Percentiles rank a stretch among this genome's conserved stretches.
phyloP scores from a whole-genome alignment of 1,140 invertebrate species.

The Lanistes nyassanus region DNA sequence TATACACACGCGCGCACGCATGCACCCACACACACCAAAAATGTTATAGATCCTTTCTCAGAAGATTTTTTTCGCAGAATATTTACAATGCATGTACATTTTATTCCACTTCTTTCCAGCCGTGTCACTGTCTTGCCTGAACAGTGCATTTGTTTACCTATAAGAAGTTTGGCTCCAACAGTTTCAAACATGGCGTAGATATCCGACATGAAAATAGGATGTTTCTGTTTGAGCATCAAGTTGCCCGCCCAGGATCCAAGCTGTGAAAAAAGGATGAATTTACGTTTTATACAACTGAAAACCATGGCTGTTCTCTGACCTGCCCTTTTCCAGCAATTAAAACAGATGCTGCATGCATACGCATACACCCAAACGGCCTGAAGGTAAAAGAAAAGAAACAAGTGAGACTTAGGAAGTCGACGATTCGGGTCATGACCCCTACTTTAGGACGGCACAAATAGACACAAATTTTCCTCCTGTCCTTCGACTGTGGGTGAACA shows the following conservation, averaged over 20 bases:
- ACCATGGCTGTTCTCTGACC: no score
- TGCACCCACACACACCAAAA: not conserved
- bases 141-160: slow-evolving; percentile 49
- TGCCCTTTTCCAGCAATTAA: no score
- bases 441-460: no score
- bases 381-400: no score
- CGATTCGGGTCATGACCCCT: no score
- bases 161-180: slow-evolving; percentile 73
- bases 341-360: no score
- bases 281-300: not conserved
- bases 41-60: not conserved
- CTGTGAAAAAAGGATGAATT: slow-evolving; percentile 24
- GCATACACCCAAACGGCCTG: not conserved
- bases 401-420: no score
- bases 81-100: no score
- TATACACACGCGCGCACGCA: not conserved
- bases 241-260: slow-evolving; percentile 78
- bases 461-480: no score
- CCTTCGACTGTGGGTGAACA: no score
- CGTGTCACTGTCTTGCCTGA: not conserved
- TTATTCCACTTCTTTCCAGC: not conserved
- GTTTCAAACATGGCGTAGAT: slow-evolving; percentile 80
- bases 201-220: slow-evolving; percentile 80
- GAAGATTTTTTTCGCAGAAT: not conserved
- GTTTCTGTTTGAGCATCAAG: slow-evolving; percentile 78